Base-by-base conservation (phyloP, 2,888 invertebrate genomes). In the Phoenoteleia sp. region DNA sequence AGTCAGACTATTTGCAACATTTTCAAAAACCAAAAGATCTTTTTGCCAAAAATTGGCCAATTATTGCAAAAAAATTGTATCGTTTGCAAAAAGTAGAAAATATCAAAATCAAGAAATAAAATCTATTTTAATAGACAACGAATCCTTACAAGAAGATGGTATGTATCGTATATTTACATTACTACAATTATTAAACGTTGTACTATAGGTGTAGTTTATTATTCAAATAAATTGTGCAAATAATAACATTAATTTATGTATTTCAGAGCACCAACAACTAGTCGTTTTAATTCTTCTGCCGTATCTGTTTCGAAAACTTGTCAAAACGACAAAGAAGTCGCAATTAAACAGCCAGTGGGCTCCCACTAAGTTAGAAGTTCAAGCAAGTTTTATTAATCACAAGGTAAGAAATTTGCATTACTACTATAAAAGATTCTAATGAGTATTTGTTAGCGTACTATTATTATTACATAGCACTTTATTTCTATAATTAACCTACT, bases 381-480 rank as follows among this genome's bases (percentile, higher is more conserved):
- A 36, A 3, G 23, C 13, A 62, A 42, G 23, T 4, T 62, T 62
- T n/a, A 39, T 62, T 42, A 23, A 9, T 62, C 60, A 62, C 23
- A 39, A 62, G 42, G 60, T 62, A 13, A 62, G 9, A 17, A 54
- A n/a, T n/a, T n/a, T n/a, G n/a, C n/a, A n/a, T n/a, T n/a, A n/a
- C n/a, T n/a, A n/a, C n/a, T n/a, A n/a, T n/a, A n/a, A n/a, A n/a
- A n/a, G n/a, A n/a, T n/a, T n/a, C n/a, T n/a, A n/a, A n/a, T n/a
- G n/a, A n/a, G n/a, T n/a, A n/a, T n/a, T n/a, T n/a, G n/a, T n/a
- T n/a, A n/a, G n/a, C n/a, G n/a, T n/a, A n/a, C n/a, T n/a, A n/a
- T n/a, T n/a, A n/a, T n/a, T n/a, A n/a, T n/a, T n/a, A n/a, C n/a
- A n/a, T n/a, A n/a, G n/a, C n/a, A n/a, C n/a, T n/a, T n/a, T n/a